phyloP scores from a whole-genome alignment of 2,113 vertebrate species.

The Mobula hypostoma region DNA sequence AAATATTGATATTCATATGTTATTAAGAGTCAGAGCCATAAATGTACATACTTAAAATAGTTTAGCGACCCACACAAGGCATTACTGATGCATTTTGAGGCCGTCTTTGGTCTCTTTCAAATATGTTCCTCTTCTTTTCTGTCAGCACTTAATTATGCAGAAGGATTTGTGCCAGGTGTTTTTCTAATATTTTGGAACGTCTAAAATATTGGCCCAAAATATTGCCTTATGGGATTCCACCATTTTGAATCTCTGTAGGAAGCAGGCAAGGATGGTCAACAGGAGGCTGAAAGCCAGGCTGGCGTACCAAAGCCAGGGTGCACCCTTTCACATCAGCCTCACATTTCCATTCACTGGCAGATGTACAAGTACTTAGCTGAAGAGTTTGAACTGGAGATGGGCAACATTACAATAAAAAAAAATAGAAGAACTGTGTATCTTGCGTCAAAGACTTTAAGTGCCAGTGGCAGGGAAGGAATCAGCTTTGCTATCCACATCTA shows the following conservation, averaged over 20 bases:
- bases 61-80: not conserved
- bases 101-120: not conserved
- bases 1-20: not conserved
- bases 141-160: not conserved
- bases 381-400: not conserved
- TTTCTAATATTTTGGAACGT: not conserved
- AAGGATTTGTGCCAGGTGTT: not conserved
- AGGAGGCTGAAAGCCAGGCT: not conserved
- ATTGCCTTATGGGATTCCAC: not conserved
- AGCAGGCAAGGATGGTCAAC: not conserved
- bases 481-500: not conserved
- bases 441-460: not conserved
- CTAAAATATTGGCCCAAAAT: not conserved
- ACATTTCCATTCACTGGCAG: not conserved
- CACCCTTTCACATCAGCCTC: not conserved
- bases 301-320: not conserved
- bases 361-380: not conserved
- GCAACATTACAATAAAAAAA: not conserved
- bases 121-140: not conserved
- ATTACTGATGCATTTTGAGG: not conserved
- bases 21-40: not conserved
- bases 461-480: not conserved
- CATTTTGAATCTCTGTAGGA: not conserved
- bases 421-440: not conserved
- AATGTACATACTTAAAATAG: not conserved